A percentile compares a stretch with the other conserved stretches of the same genome.
Evolutionary conservation across 2,113 vertebrate genomes (phyloP).

Genomic region (Cyphomyrus plagiostoma): DNA sequence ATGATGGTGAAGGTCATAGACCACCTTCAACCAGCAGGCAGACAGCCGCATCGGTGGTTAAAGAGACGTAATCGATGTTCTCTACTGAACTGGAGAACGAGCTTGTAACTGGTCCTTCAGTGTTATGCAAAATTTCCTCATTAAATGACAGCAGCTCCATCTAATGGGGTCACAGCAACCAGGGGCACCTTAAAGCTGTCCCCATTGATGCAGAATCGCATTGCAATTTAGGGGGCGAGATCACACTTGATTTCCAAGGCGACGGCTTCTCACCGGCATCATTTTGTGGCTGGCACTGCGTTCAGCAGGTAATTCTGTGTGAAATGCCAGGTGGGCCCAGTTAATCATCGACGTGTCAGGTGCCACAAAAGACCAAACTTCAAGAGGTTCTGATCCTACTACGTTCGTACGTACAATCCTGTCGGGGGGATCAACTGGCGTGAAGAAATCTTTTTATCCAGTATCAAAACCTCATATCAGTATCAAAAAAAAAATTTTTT

Average conservation of each 20-base stretch:
- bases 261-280: neutral
- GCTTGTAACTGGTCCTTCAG: neutral
- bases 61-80: neutral
- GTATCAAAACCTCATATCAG: slow-evolving; percentile 20
- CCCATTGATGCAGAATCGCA: neutral
- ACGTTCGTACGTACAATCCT: neutral
- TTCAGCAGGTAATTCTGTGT: neutral
- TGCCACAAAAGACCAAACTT: slow-evolving; percentile 8
- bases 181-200: neutral
- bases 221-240: slow-evolving; percentile 20
- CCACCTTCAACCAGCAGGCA: neutral
- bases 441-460: slow-evolving; percentile 2
- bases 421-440: neutral
- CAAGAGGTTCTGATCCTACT: neutral
- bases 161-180: neutral
- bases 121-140: slow-evolving; percentile 11
- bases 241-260: neutral
- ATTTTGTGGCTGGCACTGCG: neutral
- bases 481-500: too few species aligned
- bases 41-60: neutral
- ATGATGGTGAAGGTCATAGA: neutral
- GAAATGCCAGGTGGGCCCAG: slow-evolving; percentile 14
- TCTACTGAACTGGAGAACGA: neutral
- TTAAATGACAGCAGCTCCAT: slow-evolving; percentile 8
- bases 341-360: slow-evolving; percentile 14